phyloP scores from a whole-genome alignment of 2,113 vertebrate species.

The Lasiurus borealis region DNA sequence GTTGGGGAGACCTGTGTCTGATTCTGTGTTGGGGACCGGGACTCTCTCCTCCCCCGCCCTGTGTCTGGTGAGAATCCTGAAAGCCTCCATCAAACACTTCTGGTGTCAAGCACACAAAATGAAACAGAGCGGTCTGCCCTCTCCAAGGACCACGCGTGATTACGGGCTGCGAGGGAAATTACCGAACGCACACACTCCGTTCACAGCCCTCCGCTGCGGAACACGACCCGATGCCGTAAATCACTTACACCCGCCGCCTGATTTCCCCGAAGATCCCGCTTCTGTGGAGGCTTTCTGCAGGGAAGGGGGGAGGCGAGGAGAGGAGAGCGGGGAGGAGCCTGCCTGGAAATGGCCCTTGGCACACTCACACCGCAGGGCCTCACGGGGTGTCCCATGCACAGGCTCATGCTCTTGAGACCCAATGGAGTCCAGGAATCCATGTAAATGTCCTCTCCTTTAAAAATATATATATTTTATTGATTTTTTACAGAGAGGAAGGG shows the following conservation, averaged over 20 bases:
- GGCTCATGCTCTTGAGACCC: conserved; percentile 3
- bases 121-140: conserved; percentile 39
- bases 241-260: conserved; percentile 23
- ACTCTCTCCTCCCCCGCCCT: neutral
- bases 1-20: fast-evolving
- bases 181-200: neutral
- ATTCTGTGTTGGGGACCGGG: neutral
- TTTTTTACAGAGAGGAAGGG: too few species aligned
- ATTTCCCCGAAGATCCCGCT: conserved; percentile 59
- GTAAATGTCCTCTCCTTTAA: neutral
- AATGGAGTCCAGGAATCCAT: neutral
- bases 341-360: conserved; percentile 8
- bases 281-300: neutral
- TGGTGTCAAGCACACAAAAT: conserved; percentile 8
- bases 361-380: neutral
- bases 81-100: neutral
- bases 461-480: too few species aligned
- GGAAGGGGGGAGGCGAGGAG: fast-evolving
- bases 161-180: conserved; percentile 16
- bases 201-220: neutral
- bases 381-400: conserved; percentile 30
- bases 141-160: neutral
- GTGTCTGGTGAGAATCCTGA: neutral
- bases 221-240: neutral
- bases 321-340: neutral